A percentile compares a stretch with the other conserved stretches of the same genome.
Evolutionary conservation across 2,113 vertebrate genomes (phyloP).

Genomic region (human): GRCh38 chr12:14132001-14132500

Average conservation of each 20-base stretch:
- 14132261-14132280: not conserved
- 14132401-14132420: not conserved
- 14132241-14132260: constrained; percentile 34
- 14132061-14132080: not conserved
- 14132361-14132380: not conserved
- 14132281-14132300: not conserved
- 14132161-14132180: not conserved
- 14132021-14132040: not conserved
- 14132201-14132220: not conserved
- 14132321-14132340: not conserved
- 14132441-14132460: not conserved
- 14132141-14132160: not conserved
- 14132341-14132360: not conserved
- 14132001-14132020: not conserved
- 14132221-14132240: not conserved
- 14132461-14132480: not conserved
- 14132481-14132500: not conserved
- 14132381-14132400: not conserved
- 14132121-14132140: not conserved
- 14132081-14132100: not conserved
- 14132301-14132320: not conserved
- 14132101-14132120: not conserved
- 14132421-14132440: not conserved
- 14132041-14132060: not conserved
- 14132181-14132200: not conserved